A percentile compares a stretch with the other conserved stretches of the same genome.
Evolutionary conservation across 2,888 invertebrate species (phyloP).

Genomic region (Bembecia ichneumoniformis): DNA sequence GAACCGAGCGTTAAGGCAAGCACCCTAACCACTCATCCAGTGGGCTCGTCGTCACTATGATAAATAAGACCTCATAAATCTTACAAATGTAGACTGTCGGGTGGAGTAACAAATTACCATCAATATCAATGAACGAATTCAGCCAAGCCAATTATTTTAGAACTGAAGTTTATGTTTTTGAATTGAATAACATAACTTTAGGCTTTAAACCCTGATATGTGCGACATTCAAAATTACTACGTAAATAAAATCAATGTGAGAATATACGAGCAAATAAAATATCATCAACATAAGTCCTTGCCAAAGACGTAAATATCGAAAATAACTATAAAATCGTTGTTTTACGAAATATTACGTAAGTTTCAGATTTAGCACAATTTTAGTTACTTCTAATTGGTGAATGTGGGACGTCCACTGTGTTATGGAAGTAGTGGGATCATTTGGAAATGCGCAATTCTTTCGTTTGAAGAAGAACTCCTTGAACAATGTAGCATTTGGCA

Average conservation of each 20-base stretch:
- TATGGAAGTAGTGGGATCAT: not conserved
- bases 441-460: slow-evolving; percentile 54
- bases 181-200: too few relatives aligned
- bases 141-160: too few relatives aligned
- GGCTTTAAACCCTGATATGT: too few relatives aligned
- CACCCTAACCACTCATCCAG: too few relatives aligned
- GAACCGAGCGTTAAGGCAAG: too few relatives aligned
- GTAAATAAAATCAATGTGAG: not conserved
- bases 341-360: slow-evolving; percentile 38
- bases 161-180: too few relatives aligned
- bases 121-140: too few relatives aligned
- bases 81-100: too few relatives aligned
- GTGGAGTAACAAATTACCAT: too few relatives aligned
- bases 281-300: slow-evolving; percentile 15
- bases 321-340: slow-evolving; percentile 43
- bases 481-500: slow-evolving; percentile 32
- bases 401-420: too few relatives aligned
- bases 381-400: slow-evolving; percentile 12
- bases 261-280: too few relatives aligned
- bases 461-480: slow-evolving; percentile 13
- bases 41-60: too few relatives aligned
- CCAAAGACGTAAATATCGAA: slow-evolving; percentile 58
- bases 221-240: not conserved
- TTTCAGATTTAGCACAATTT: slow-evolving; percentile 30
- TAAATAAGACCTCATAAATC: not conserved